phyloP scores from a whole-genome alignment of 2,888 invertebrate genomes.

The Falcaria lacertinaria region DNA sequence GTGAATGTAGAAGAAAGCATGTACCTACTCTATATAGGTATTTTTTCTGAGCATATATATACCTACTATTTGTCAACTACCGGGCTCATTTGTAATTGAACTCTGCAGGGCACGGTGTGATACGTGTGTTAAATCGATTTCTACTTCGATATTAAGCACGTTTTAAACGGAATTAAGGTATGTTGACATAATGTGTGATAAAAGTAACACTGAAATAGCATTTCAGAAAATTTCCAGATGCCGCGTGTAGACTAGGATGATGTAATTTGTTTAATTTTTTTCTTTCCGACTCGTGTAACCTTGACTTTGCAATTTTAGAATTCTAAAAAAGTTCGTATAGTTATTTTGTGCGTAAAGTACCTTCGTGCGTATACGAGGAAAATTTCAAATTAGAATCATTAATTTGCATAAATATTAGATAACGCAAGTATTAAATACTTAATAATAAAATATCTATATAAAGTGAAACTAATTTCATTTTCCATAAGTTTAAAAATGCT shows the following conservation, averaged over 20 bases:
- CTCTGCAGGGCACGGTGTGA: constrained; percentile 11
- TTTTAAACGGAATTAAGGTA: constrained; percentile 19
- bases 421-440: too few relatives aligned
- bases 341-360: neutral
- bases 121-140: constrained; percentile 19
- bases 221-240: constrained; percentile 2
- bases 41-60: neutral
- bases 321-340: constrained; percentile 8
- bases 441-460: too few relatives aligned
- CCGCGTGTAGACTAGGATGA: constrained; percentile 11
- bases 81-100: constrained; percentile 26
- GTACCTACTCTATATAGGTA: neutral
- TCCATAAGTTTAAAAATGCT: too few relatives aligned
- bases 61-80: constrained; percentile 14
- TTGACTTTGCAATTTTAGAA: constrained; percentile 32
- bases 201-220: neutral
- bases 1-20: too few relatives aligned
- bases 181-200: constrained; percentile 4
- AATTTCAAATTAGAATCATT: too few relatives aligned
- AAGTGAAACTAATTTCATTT: too few relatives aligned
- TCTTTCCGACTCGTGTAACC: constrained; percentile 23
- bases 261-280: constrained; percentile 24
- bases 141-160: constrained; percentile 16
- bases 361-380: neutral
- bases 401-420: too few relatives aligned